Evolutionary conservation across 2,113 vertebrate genomes (phyloP).

Genomic region (Callospermophilus lateralis): DNA sequence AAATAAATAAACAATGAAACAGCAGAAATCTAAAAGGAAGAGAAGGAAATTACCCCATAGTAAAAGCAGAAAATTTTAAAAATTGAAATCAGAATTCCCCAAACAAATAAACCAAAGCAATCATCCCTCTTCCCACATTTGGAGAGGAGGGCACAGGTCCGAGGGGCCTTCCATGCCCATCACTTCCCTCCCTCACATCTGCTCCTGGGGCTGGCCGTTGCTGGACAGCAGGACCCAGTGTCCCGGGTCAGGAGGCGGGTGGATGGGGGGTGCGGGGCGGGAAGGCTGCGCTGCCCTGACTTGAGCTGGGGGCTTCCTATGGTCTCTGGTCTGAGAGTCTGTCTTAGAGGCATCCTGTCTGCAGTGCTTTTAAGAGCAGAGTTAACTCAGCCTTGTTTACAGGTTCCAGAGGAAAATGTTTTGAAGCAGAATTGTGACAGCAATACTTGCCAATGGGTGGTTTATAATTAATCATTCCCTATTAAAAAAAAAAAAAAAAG

Average conservation of each 20-base stretch:
- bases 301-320: background rate
- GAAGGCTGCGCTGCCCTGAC: background rate
- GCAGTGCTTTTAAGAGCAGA: background rate
- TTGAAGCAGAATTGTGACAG: background rate
- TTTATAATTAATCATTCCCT: slow-evolving; percentile 69
- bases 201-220: accelerated
- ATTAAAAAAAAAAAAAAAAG: background rate
- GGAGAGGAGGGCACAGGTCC: background rate
- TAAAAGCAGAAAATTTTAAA: no score
- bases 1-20: background rate
- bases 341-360: background rate
- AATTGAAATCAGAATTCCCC: no score
- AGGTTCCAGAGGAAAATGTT: background rate
- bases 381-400: background rate
- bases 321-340: background rate
- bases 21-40: background rate
- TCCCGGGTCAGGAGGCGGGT: background rate
- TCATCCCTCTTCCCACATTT: background rate
- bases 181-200: background rate
- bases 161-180: background rate
- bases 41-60: background rate
- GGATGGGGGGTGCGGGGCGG: no score
- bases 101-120: background rate
- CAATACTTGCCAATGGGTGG: slow-evolving; percentile 42
- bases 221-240: no score